phyloP scores from a whole-genome alignment of 2,797 vertebrate species.

The Crenuchus spilurus region DNA sequence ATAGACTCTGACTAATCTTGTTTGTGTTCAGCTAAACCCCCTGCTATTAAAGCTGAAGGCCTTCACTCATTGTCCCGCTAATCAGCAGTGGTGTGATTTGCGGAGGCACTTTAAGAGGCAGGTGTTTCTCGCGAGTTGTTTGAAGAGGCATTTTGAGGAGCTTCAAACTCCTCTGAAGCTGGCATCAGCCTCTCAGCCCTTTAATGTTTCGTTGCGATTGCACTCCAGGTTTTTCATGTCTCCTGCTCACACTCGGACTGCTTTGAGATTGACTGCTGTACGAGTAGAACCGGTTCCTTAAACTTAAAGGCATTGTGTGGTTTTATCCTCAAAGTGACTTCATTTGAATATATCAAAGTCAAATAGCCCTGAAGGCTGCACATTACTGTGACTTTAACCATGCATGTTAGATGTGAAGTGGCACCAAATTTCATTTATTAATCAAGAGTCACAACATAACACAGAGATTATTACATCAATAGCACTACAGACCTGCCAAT shows the following conservation, averaged over 20 bases:
- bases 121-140: conserved; percentile 78
- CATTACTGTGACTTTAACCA: too few relatives aligned
- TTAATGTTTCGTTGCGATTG: conserved; percentile 65
- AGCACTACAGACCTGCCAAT: too few relatives aligned
- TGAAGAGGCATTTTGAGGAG: conserved; percentile 78
- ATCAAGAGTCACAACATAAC: too few relatives aligned
- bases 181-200: conserved; percentile 63
- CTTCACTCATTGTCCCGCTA: conserved; percentile 55
- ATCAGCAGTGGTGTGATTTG: conserved; percentile 76
- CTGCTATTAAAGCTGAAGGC: conserved; percentile 54
- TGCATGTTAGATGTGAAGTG: too few relatives aligned
- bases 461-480: too few relatives aligned
- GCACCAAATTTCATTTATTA: too few relatives aligned
- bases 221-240: conserved; percentile 67
- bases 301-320: neutral
- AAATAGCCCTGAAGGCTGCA: neutral
- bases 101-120: conserved; percentile 76
- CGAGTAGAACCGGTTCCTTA: conserved; percentile 12
- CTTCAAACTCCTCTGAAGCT: conserved; percentile 71
- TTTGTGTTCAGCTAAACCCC: conserved; percentile 61
- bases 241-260: conserved; percentile 63
- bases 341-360: neutral
- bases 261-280: conserved; percentile 63
- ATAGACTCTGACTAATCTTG: conserved; percentile 29
- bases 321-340: neutral